Conservation (phyloP, 1,140 invertebrate genomes). For the Cydia strobilella region DNA sequence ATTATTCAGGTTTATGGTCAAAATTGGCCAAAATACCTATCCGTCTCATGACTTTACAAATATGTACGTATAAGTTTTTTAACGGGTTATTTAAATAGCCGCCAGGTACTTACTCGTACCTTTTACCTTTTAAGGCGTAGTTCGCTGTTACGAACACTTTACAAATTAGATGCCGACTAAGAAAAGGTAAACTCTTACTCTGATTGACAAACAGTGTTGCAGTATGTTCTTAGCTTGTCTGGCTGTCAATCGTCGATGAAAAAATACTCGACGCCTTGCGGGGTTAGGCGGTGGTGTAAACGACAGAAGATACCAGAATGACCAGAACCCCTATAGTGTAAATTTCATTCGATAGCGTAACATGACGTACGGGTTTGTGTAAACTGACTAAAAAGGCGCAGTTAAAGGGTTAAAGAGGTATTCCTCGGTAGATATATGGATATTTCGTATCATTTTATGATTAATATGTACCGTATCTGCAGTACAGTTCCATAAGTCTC, state of each 20-base stretch:
- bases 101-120: neutral
- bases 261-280: conserved; percentile 18
- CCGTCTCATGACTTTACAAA: neutral
- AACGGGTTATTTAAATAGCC: conserved; percentile 1
- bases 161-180: conserved; percentile 27
- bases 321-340: too few species aligned
- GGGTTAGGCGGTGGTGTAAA: neutral
- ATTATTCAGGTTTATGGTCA: too few species aligned
- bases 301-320: neutral
- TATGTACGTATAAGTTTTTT: neutral
- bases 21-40: neutral
- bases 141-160: neutral
- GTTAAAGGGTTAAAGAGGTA: too few species aligned
- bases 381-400: too few species aligned
- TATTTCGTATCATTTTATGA: too few species aligned
- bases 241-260: neutral
- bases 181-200: conserved; percentile 27
- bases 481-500: too few species aligned
- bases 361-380: too few species aligned
- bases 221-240: conserved; percentile 4
- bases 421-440: too few species aligned
- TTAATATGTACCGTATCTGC: too few species aligned
- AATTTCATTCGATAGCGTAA: too few species aligned
- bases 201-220: conserved; percentile 30
- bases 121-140: neutral